Evolutionary conservation across 2,113 vertebrate species (phyloP).

Genomic region (Helogale parvula): DNA sequence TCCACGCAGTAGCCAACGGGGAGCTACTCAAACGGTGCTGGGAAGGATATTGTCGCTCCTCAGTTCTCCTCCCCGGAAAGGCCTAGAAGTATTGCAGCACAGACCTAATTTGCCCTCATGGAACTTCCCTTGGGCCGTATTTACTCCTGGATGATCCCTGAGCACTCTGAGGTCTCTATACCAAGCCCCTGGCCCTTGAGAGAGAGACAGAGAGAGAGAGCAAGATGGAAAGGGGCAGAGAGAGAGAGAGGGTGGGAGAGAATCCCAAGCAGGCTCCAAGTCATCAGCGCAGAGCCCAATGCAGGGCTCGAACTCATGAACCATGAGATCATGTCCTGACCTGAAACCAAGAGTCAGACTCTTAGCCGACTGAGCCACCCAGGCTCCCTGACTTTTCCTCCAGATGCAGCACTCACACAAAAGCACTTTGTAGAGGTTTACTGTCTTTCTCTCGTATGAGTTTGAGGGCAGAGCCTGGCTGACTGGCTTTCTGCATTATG

Average conservation of each 20-base stretch:
- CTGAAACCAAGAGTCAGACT: no score
- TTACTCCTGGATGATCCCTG: background rate
- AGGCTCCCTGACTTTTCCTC: background rate
- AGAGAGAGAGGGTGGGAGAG: no score
- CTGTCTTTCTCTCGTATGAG: background rate
- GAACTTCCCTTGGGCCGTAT: background rate
- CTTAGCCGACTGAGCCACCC: no score
- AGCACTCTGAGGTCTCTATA: background rate
- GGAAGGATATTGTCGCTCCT: background rate
- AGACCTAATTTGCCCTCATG: background rate
- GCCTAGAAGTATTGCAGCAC: no score
- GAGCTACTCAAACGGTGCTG: no score
- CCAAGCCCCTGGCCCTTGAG: background rate
- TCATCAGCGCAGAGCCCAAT: no score
- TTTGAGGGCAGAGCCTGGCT: background rate
- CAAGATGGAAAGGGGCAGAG: no score
- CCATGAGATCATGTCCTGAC: no score
- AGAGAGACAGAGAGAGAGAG: no score
- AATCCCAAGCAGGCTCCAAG: background rate
- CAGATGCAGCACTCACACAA: background rate
- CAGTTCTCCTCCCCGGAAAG: background rate
- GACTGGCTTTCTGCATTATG: no score
- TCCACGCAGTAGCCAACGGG: fast-evolving
- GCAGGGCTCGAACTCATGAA: no score
- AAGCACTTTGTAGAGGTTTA: background rate